phyloP scores from a whole-genome alignment of 2,113 vertebrate genomes.

The Mesitornis unicolor region DNA sequence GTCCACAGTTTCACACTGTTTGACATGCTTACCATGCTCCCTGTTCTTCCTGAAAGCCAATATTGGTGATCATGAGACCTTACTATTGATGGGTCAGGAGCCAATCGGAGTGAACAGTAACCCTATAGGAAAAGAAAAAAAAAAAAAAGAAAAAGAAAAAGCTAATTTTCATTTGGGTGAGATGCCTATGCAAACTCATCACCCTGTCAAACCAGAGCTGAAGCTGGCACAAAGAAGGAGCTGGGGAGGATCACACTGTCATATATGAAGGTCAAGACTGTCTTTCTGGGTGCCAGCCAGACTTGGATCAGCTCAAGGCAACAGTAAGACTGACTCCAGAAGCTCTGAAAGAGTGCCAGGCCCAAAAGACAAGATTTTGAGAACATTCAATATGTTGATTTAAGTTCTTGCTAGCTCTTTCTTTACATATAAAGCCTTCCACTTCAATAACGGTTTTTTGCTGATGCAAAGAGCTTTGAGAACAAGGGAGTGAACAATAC shows the following conservation, averaged over 20 bases:
- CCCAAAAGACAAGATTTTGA: neutral
- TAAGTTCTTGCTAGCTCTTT: neutral
- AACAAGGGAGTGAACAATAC: neutral
- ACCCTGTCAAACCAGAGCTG: neutral
- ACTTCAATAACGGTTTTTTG: neutral
- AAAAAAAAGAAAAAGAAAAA: neutral
- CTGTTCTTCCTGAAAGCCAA: neutral
- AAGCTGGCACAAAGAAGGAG: neutral
- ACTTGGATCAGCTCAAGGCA: neutral
- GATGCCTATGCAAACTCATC: neutral
- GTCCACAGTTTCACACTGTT: accelerated
- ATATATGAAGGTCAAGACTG: neutral
- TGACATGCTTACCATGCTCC: neutral
- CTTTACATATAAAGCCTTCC: neutral
- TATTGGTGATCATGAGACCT: neutral
- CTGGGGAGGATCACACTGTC: neutral
- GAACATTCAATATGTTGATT: neutral
- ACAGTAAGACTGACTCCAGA: neutral
- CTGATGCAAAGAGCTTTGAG: neutral
- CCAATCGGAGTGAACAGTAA: neutral
- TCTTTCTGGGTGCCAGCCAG: neutral
- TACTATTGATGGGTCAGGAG: neutral
- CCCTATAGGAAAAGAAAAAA: too few relatives aligned
- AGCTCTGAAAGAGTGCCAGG: neutral
- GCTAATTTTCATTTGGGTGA: neutral